Percentiles rank a stretch among this genome's conserved stretches.
These are phyloP conservation scores for Heteromormyrus szaboi DNA, from an alignment of 2,797 vertebrate species.

Conservation along the genomic window DNA sequence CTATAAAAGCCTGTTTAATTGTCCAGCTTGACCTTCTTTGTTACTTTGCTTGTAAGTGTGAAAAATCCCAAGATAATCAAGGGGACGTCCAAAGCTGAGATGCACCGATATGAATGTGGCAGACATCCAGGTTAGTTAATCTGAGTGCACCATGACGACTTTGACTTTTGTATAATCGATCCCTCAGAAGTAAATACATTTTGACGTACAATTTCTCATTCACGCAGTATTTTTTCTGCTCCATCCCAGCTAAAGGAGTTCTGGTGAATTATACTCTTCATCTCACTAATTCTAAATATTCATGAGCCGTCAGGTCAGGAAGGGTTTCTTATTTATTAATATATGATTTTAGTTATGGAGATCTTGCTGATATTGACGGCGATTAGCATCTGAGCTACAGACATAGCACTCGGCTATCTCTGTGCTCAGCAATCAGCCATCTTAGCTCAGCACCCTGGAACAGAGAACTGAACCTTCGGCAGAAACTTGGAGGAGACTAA, in stretches of 20 bases:
- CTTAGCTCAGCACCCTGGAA: neutral
- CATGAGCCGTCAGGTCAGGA: neutral
- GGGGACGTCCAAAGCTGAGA: neutral
- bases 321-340: neutral
- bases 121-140: neutral
- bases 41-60: neutral
- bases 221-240: neutral
- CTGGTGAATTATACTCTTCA: neutral
- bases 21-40: neutral
- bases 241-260: neutral
- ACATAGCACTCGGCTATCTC: neutral
- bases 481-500: neutral
- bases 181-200: neutral
- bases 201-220: neutral
- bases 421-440: neutral
- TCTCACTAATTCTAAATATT: conserved; percentile 10
- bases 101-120: neutral
- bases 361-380: neutral
- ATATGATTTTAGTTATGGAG: neutral
- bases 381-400: neutral
- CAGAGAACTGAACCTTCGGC: neutral
- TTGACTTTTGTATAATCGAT: neutral
- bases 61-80: neutral
- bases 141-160: neutral
- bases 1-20: neutral